A percentile compares a stretch with the other conserved stretches of the same genome.
Evolutionary conservation across 2,797 vertebrate species (phyloP).

Genomic region (Hozukius guyotensis): DNA sequence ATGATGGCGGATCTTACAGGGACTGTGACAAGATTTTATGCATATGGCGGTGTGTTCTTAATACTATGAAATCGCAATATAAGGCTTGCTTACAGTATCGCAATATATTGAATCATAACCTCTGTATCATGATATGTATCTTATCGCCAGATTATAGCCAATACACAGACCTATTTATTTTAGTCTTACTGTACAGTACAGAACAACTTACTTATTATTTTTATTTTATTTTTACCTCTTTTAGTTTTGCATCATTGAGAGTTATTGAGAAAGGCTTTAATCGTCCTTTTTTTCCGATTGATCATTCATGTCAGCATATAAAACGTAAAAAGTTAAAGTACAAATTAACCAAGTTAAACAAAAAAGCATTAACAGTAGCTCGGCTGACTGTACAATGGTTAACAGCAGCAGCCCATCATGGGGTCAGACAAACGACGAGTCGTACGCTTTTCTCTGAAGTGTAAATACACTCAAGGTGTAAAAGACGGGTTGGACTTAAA

Average conservation of each 20-base stretch:
- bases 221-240: too few species aligned
- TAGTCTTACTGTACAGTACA: not conserved
- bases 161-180: too few species aligned
- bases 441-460: conserved; percentile 39
- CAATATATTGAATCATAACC: too few species aligned
- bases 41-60: too few species aligned
- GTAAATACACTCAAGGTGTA: conserved; percentile 27
- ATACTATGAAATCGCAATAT: too few species aligned
- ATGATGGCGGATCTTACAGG: too few species aligned
- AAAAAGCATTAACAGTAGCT: not conserved
- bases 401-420: conserved; percentile 50
- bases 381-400: conserved; percentile 29
- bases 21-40: too few species aligned
- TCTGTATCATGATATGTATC: too few species aligned
- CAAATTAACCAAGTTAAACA: not conserved
- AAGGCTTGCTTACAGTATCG: too few species aligned
- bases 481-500: conserved; percentile 30
- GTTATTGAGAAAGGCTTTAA: not conserved
- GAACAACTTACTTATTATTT: not conserved
- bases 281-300: not conserved
- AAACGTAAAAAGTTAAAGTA: not conserved
- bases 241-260: not conserved
- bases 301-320: not conserved
- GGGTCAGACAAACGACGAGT: conserved; percentile 44
- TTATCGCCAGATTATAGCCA: too few species aligned